Percentiles rank a stretch among this genome's conserved stretches.
These are phyloP conservation scores for Erethizon dorsatum DNA, from an alignment of 2,797 vertebrate genomes.

Conservation along the genomic window DNA sequence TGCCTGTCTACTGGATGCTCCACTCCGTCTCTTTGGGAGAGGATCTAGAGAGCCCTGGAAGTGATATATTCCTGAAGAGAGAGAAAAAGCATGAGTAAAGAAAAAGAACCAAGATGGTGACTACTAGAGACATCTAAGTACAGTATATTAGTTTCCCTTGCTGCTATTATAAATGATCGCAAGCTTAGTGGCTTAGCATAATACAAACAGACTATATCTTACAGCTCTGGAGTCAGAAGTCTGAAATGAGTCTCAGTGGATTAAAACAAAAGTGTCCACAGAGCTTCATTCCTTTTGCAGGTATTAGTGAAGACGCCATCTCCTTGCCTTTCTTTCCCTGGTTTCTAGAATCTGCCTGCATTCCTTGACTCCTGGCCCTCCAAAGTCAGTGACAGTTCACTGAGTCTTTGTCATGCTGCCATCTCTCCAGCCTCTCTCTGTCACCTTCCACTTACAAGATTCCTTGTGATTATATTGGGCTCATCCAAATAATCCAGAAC, in stretches of 20 bases:
- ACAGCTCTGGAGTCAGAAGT: too few species aligned
- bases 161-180: neutral
- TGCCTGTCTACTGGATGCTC: neutral
- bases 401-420: neutral
- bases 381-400: neutral
- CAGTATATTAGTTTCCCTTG: neutral
- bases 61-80: neutral
- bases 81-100: neutral
- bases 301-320: neutral
- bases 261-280: neutral
- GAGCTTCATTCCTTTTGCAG: neutral
- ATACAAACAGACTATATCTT: neutral
- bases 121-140: neutral
- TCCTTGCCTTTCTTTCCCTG: neutral
- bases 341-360: neutral
- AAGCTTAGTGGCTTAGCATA: neutral
- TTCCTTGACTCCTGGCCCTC: neutral
- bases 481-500: neutral
- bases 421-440: neutral
- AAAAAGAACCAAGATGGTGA: too few species aligned
- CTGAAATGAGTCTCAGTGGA: neutral
- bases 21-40: neutral
- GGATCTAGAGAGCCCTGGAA: neutral
- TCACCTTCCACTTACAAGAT: neutral
- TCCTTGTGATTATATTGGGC: neutral